Evolutionary conservation across 2,113 vertebrate genomes (phyloP).

Genomic region (Chaenogobius annularis): DNA sequence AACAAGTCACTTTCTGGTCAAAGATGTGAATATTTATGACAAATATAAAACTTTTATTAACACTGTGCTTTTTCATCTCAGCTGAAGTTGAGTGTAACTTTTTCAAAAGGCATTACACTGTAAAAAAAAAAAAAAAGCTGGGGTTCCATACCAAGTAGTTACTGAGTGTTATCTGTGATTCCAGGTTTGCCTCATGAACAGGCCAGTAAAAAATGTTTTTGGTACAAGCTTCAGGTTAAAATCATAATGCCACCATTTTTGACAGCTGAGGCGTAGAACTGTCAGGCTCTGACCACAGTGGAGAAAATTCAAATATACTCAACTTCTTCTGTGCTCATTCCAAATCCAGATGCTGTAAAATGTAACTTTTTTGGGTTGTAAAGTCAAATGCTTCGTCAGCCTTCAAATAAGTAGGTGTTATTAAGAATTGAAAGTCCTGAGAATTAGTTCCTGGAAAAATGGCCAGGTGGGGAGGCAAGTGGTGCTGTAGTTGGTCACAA

Average conservation of each 20-base stretch:
- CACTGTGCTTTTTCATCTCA: slow-evolving; percentile 9
- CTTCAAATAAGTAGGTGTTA: too few species aligned
- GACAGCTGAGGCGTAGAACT: slow-evolving; percentile 25
- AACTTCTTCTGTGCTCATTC: not conserved
- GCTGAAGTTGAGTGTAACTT: slow-evolving; percentile 11
- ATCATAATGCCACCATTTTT: slow-evolving; percentile 40
- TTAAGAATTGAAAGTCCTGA: too few species aligned
- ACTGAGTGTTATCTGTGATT: slow-evolving; percentile 42
- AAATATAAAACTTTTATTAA: slow-evolving; percentile 26
- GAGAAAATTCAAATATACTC: not conserved
- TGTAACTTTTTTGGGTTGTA: too few species aligned
- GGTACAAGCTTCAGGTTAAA: slow-evolving; percentile 46
- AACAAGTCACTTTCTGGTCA: slow-evolving; percentile 16
- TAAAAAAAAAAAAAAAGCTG: slow-evolving; percentile 45
- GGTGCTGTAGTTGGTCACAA: slow-evolving; percentile 17
- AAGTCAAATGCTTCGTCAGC: too few species aligned
- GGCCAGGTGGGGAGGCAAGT: not conserved
- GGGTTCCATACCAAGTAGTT: not conserved
- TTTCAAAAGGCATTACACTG: slow-evolving; percentile 19
- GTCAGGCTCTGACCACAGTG: slow-evolving; percentile 14
- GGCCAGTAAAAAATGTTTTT: slow-evolving; percentile 42
- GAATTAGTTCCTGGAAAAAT: too few species aligned
- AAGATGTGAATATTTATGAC: slow-evolving; percentile 17
- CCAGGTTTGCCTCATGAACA: slow-evolving; percentile 47
- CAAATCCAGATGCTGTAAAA: slow-evolving; percentile 22